These are phyloP conservation scores for Zenarchopterus dispar DNA, from an alignment of 2,797 vertebrate genomes.

Conservation along the genomic window DNA sequence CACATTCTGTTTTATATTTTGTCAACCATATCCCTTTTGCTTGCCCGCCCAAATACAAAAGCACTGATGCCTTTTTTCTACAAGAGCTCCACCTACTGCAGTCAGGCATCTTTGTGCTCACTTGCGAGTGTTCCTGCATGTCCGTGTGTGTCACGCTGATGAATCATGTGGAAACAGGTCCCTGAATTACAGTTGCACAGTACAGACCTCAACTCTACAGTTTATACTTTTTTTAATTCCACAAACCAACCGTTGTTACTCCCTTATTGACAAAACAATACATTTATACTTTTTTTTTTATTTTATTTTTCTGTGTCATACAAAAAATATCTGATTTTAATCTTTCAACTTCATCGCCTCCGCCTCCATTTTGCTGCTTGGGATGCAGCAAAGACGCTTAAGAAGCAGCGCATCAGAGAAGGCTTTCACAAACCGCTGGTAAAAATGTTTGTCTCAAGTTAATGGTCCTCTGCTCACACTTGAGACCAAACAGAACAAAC, in stretches of 20 bases:
- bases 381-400: constrained; percentile 18
- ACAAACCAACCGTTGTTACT: neutral
- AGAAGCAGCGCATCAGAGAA: constrained; percentile 58
- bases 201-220: no score
- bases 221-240: no score
- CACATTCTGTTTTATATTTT: constrained; percentile 72
- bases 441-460: constrained; percentile 83
- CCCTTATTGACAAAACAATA: no score
- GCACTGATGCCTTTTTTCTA: constrained; percentile 40
- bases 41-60: constrained; percentile 16
- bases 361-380: neutral
- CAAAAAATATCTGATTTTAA: neutral
- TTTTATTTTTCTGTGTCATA: neutral
- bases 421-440: constrained; percentile 84
- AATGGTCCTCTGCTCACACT: constrained; percentile 81
- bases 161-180: neutral
- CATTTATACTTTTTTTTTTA: neutral
- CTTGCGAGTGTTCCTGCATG: constrained; percentile 20
- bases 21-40: constrained; percentile 48
- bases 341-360: constrained; percentile 5
- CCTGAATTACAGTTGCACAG: no score
- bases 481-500: constrained; percentile 83
- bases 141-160: constrained; percentile 10
- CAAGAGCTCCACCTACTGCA: constrained; percentile 36
- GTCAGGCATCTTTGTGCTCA: neutral